Conservation (phyloP, 1,140 invertebrate genomes). For the Steinernema khuongi region DNA sequence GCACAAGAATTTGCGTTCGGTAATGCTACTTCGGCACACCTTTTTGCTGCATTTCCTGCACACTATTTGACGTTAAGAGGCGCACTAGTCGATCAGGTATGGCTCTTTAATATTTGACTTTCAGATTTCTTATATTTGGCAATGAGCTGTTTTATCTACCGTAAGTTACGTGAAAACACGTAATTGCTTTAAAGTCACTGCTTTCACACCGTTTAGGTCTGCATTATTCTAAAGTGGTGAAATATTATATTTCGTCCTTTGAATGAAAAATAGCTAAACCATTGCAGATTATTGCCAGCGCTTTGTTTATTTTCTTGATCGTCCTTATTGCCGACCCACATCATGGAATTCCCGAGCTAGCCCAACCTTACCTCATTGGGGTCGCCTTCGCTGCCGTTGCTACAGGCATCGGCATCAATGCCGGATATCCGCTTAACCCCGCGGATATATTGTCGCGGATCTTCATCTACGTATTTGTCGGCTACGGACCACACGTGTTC, state of each 20-base stretch:
- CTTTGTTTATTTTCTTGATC: background rate
- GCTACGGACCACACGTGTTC: background rate
- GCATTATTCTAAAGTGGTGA: no score
- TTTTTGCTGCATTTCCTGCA: background rate
- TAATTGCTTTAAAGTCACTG: no score
- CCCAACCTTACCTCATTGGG: background rate
- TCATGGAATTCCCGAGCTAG: background rate
- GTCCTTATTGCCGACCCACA: background rate
- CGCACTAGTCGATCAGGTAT: background rate
- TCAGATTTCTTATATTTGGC: no score
- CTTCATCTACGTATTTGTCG: background rate
- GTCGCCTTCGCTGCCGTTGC: background rate
- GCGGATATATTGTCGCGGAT: background rate
- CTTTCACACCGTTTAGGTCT: no score
- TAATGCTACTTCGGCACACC: background rate
- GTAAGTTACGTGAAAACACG: no score
- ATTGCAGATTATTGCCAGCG: background rate
- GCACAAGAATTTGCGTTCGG: background rate
- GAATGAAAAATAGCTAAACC: no score
- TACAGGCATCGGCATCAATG: background rate
- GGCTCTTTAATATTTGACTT: background rate
- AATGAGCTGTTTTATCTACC: no score
- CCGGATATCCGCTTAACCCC: conserved; percentile 5
- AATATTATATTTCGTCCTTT: background rate
- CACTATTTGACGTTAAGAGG: background rate